Conservation (phyloP, 1,140 invertebrate species). For the Panagrolaimus sp. region DNA sequence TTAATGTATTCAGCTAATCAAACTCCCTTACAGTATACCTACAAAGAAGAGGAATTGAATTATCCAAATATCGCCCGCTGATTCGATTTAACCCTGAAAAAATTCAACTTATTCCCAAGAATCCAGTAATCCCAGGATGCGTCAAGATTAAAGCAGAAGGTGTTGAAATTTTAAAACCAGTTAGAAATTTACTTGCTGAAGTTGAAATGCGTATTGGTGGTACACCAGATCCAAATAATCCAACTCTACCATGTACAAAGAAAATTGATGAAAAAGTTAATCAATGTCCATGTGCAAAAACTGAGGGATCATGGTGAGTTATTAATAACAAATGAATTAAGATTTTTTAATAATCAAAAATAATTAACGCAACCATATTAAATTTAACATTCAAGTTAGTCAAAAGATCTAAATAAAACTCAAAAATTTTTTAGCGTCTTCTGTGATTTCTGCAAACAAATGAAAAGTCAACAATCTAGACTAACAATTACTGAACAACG, state of each 20-base stretch:
- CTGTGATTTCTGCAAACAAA: slow-evolving; percentile 58
- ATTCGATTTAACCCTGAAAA: slow-evolving; percentile 58
- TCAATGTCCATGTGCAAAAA: slow-evolving; percentile 57
- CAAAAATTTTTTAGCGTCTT: slow-evolving; percentile 45
- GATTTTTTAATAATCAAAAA: no score
- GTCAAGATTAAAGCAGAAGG: slow-evolving; percentile 58
- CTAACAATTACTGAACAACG: slow-evolving; percentile 35
- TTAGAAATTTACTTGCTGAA: slow-evolving; percentile 55
- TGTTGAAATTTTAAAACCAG: slow-evolving; percentile 52
- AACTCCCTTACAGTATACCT: slow-evolving; percentile 50
- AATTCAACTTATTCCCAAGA: slow-evolving; percentile 57
- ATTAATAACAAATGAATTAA: no score
- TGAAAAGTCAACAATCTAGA: slow-evolving; percentile 43
- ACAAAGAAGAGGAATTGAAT: slow-evolving; percentile 51
- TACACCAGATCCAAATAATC: slow-evolving; percentile 56
- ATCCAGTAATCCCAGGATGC: slow-evolving; percentile 57
- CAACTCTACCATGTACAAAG: slow-evolving; percentile 55
- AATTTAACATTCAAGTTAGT: no score
- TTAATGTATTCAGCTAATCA: slow-evolving; percentile 17
- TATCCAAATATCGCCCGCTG: slow-evolving; percentile 53
- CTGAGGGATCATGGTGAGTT: slow-evolving; percentile 55
- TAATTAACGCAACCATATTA: no score
- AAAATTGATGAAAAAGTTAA: slow-evolving; percentile 58
- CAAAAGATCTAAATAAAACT: not conserved
- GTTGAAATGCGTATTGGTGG: slow-evolving; percentile 58